A percentile compares a stretch with the other conserved stretches of the same genome.
phyloP scores from a whole-genome alignment of 1,140 invertebrate species.

The Holotrichia oblita region DNA sequence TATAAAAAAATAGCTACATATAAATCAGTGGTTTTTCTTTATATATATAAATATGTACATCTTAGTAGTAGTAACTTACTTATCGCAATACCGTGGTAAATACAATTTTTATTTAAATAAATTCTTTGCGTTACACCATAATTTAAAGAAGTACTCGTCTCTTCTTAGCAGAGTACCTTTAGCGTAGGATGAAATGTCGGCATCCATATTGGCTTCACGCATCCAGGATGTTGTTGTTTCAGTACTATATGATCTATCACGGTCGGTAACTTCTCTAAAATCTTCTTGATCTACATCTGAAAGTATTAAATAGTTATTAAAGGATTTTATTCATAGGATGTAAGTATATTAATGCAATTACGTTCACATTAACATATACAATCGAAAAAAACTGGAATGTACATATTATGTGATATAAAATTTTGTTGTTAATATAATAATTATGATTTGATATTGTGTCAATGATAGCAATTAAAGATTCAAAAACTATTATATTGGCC shows the following conservation, averaged over 20 bases:
- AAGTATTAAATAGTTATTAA: not conserved
- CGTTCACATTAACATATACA: not conserved
- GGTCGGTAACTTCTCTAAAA: conserved; percentile 69
- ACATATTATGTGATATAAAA: too few relatives aligned
- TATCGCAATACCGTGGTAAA: conserved; percentile 3
- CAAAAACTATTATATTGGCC: too few relatives aligned
- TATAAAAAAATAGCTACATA: conserved; percentile 30
- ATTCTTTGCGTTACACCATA: conserved; percentile 87
- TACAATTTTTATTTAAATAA: conserved; percentile 74
- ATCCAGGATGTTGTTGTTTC: conserved; percentile 95
- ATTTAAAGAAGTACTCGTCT: conserved; percentile 95
- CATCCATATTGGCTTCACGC: conserved; percentile 90
- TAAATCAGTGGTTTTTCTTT: not conserved
- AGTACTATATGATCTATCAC: conserved; percentile 82
- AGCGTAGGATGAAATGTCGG: conserved; percentile 89
- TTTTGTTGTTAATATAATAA: too few relatives aligned
- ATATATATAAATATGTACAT: conserved; percentile 8
- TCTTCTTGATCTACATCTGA: conserved; percentile 62
- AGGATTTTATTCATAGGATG: not conserved
- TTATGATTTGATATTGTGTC: too few relatives aligned
- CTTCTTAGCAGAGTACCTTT: conserved; percentile 80
- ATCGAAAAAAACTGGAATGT: not conserved
- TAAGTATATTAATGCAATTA: not conserved
- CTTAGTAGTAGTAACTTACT: conserved; percentile 3
- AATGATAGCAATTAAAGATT: too few relatives aligned